phyloP scores from a whole-genome alignment of 2,888 invertebrate genomes.

The Augiades crinisus region DNA sequence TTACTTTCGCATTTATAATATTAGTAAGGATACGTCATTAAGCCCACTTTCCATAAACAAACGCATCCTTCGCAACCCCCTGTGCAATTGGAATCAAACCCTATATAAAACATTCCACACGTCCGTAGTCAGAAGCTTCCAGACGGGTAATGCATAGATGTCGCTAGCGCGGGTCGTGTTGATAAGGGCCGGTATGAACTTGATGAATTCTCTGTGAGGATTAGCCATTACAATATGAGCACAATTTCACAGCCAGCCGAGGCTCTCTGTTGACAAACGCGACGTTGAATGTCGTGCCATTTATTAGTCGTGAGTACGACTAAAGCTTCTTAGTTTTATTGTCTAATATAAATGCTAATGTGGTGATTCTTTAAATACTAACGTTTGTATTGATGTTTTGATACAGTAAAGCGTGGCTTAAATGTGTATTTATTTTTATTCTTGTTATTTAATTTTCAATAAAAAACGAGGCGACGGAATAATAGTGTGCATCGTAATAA shows the following conservation, averaged over 20 bases:
- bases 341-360: slow-evolving; percentile 75
- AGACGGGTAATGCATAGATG: slow-evolving; percentile 58
- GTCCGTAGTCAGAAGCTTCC: slow-evolving; percentile 23
- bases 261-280: slow-evolving; percentile 48
- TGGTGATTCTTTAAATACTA: slow-evolving; percentile 57
- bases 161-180: slow-evolving; percentile 50
- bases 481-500: too few species aligned
- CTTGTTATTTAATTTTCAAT: too few species aligned
- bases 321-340: slow-evolving; percentile 54
- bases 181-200: slow-evolving; percentile 65
- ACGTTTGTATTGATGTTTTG: slow-evolving; percentile 28
- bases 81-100: too few species aligned
- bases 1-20: too few species aligned
- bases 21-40: too few species aligned
- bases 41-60: too few species aligned
- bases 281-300: slow-evolving; percentile 23
- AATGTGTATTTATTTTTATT: too few species aligned
- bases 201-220: slow-evolving; percentile 72
- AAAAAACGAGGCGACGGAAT: too few species aligned
- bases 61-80: too few species aligned
- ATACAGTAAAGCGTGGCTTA: slow-evolving; percentile 18
- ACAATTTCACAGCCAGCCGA: slow-evolving; percentile 67
- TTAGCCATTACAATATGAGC: slow-evolving; percentile 78
- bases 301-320: slow-evolving; percentile 23
- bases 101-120: too few species aligned